phyloP scores from a whole-genome alignment of 2,888 invertebrate genomes.

The Andrena hattorfiana region DNA sequence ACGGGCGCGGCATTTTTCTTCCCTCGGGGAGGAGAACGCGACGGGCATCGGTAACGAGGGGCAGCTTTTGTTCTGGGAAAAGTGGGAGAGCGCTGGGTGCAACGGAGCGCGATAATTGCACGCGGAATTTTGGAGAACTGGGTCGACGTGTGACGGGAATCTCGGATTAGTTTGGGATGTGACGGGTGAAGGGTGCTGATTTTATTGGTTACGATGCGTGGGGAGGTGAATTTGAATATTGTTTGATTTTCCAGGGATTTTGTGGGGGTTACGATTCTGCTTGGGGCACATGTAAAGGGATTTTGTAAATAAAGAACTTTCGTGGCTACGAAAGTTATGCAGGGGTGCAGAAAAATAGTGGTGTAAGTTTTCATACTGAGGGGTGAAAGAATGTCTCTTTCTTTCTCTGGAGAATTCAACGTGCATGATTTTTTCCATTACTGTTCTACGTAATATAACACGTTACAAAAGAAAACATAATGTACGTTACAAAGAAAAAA shows the following conservation, averaged over 20 bases:
- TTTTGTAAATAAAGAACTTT: neutral
- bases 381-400: neutral
- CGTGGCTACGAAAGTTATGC: neutral
- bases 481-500: no score
- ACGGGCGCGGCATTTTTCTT: slow-evolving; percentile 20
- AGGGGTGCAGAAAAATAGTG: neutral
- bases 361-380: neutral
- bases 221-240: neutral
- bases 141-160: neutral
- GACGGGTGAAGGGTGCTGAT: neutral
- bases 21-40: slow-evolving; percentile 10
- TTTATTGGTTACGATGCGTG: neutral
- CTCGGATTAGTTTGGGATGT: slow-evolving; percentile 6
- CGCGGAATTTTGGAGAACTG: slow-evolving; percentile 11
- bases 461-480: no score
- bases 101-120: slow-evolving; percentile 36
- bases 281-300: no score
- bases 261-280: no score
- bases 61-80: slow-evolving; percentile 13
- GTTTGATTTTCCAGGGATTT: neutral
- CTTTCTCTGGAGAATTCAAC: neutral
- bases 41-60: slow-evolving; percentile 4
- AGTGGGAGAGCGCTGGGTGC: neutral
- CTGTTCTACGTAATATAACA: no score
- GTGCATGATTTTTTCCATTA: neutral